phyloP scores from a whole-genome alignment of 2,888 invertebrate species.

The Pristionchus maxplancki region DNA sequence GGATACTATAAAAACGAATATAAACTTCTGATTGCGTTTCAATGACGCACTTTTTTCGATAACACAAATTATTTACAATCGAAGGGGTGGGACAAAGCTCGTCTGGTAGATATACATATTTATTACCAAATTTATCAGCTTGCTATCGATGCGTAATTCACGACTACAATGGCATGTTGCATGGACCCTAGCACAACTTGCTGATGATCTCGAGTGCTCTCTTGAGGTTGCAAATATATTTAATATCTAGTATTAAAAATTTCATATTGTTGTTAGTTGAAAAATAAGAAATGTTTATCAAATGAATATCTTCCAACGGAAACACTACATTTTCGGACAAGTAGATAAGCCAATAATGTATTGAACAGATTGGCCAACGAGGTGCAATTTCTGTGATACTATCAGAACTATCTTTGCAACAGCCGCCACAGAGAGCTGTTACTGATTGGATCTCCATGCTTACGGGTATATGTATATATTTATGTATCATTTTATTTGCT shows the following conservation, averaged over 20 bases:
- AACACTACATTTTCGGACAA: no score
- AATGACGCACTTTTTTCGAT: no score
- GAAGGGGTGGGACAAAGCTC: no score
- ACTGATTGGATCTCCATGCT: constrained; percentile 68
- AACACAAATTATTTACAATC: no score
- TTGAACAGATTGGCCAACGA: constrained; percentile 76
- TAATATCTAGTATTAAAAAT: background rate
- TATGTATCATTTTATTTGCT: no score
- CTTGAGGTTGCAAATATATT: constrained; percentile 73
- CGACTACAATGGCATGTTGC: constrained; percentile 79
- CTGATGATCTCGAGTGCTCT: constrained; percentile 78
- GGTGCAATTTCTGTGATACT: constrained; percentile 79
- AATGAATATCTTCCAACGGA: background rate
- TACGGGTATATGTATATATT: constrained; percentile 56
- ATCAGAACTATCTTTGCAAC: constrained; percentile 63
- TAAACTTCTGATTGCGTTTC: no score
- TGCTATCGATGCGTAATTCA: constrained; percentile 78
- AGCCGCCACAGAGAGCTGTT: constrained; percentile 59
- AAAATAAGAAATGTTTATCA: no score
- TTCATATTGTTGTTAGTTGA: no score
- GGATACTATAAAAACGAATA: no score
- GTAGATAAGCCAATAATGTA: no score
- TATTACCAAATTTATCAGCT: no score
- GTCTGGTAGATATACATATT: no score
- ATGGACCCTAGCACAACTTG: constrained; percentile 79